phyloP scores from a whole-genome alignment of 2,113 vertebrate genomes.

The Oryctolagus cuniculus region DNA sequence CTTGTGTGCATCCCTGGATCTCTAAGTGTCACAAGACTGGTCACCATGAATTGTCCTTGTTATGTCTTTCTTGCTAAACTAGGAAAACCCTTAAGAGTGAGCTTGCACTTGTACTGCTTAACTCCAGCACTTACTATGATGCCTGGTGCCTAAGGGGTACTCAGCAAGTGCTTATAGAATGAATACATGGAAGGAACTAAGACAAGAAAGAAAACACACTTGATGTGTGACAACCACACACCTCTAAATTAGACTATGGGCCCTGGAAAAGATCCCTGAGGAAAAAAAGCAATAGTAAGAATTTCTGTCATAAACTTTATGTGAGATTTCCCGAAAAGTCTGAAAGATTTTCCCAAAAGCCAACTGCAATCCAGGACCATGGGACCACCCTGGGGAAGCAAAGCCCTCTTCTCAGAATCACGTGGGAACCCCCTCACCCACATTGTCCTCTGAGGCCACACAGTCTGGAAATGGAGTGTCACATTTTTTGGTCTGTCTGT shows the following conservation, averaged over 20 bases:
- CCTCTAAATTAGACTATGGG: not conserved
- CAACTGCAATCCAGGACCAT: conserved; percentile 51
- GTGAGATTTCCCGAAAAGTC: conserved; percentile 55
- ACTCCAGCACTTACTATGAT: not conserved
- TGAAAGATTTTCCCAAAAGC: conserved; percentile 15
- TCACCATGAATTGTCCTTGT: not conserved
- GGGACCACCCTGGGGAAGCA: conserved; percentile 79
- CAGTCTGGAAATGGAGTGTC: conserved; percentile 74
- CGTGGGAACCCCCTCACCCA: not conserved
- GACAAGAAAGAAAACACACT: not conserved
- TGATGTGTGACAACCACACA: not conserved
- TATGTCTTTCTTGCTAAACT: not conserved
- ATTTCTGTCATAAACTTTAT: conserved; percentile 49
- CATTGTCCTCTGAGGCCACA: conserved; percentile 52
- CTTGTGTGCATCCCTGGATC: not conserved
- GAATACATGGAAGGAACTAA: not conserved
- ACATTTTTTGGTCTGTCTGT: conserved; percentile 72
- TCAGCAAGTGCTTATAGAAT: not conserved
- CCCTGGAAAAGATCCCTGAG: not conserved
- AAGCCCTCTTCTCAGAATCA: conserved; percentile 65
- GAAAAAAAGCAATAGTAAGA: conserved; percentile 56
- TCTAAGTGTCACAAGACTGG: not conserved
- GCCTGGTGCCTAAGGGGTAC: not conserved
- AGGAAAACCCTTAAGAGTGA: not conserved
- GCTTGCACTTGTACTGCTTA: not conserved